phyloP scores from a whole-genome alignment of 2,888 invertebrate species.

The Lymantria dispar region DNA sequence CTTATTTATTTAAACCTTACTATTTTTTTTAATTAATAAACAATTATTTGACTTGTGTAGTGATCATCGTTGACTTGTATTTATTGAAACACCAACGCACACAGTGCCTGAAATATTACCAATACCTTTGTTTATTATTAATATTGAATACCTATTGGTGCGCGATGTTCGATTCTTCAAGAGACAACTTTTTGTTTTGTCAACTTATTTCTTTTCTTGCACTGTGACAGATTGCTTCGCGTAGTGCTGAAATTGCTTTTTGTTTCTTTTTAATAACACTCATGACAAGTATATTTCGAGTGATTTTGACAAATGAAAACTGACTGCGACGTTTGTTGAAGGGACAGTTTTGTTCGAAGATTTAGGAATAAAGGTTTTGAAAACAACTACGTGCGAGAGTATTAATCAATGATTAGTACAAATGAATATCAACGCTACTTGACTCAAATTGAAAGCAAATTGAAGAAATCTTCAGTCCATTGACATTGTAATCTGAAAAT shows the following conservation, averaged over 20 bases:
- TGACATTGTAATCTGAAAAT: constrained; percentile 17
- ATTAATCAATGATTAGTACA: too few species aligned
- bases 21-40: constrained; percentile 9
- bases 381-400: too few species aligned
- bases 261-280: constrained; percentile 37
- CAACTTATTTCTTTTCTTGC: constrained; percentile 38
- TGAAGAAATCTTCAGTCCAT: constrained; percentile 8
- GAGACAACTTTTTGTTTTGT: constrained; percentile 41
- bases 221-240: constrained; percentile 34
- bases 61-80: constrained; percentile 6
- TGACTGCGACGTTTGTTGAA: constrained; percentile 15
- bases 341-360: neutral
- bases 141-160: constrained; percentile 20
- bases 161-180: constrained; percentile 11
- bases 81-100: constrained; percentile 11
- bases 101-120: neutral
- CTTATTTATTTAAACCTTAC: constrained; percentile 13
- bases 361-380: too few species aligned
- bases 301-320: constrained; percentile 32
- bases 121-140: constrained; percentile 24
- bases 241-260: constrained; percentile 34
- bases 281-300: constrained; percentile 36
- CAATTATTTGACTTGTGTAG: constrained; percentile 13
- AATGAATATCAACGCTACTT: neutral
- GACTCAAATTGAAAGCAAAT: constrained; percentile 5